Base-by-base conservation (phyloP, 2,797 vertebrate species). In the Epinephelus coioides region DNA sequence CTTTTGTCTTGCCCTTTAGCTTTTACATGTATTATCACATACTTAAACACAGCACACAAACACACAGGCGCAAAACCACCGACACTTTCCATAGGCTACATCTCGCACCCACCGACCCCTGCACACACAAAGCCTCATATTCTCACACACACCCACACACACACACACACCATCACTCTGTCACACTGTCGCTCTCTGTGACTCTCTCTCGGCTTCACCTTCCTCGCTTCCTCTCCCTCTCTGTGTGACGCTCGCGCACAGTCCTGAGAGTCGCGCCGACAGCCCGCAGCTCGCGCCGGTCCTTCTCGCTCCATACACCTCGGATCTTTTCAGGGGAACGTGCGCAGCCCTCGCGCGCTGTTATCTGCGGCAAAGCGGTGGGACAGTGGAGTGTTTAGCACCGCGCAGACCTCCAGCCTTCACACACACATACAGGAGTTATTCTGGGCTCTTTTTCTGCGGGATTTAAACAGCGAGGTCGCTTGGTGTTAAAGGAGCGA, bases 271-370 rank as follows among this genome's bases (percentile, higher is more conserved):
- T 17, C 44, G 43, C 72, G 19, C 71, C 73, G 78, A 78, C 84
- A 81, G 77, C 64, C 81, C 77, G 66, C 57, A 57, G 82, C 76
- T 87, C 89, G 10, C 76, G 64, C 64, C 47, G 44, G 23, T 7
- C 30, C 44, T 9, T 6, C 21, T 66, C 71, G 38, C 10, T 11
- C 46, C 46, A 18, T 59, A 2, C 46, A 53, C 7, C 13, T 43
- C 53, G 68, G 51, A 15, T 64, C 30, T 19, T 70, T 30, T 64
- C n/a, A 3, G 82, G 2, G 30, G 73, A 64, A 59, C 60, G 69
- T 38, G 74, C 68, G 70, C 84, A 40, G 13, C 49, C 15, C 62
- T 78, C 55, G 23, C 73, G 63, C 78, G 62, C 71, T 10, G 60
- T 23, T 13, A 23, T 46, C 67, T 46, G 47, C 34, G 25, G 12